These are phyloP conservation scores for Indicator indicator DNA, from an alignment of 2,113 vertebrate species.

Conservation along the genomic window DNA sequence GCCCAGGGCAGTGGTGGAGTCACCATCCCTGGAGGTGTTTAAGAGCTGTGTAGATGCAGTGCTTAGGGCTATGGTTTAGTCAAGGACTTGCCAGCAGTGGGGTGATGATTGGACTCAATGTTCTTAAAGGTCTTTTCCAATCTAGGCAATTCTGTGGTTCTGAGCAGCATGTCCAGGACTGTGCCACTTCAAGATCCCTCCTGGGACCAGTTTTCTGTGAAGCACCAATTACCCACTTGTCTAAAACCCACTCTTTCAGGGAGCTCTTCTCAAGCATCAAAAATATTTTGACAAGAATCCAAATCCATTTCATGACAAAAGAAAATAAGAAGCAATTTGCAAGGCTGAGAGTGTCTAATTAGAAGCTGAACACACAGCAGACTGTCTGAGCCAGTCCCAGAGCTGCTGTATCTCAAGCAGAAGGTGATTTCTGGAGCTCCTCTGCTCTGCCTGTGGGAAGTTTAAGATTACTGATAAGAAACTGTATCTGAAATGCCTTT, in stretches of 20 bases:
- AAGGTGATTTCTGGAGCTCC: background rate
- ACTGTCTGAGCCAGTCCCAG: background rate
- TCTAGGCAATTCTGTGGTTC: too few species aligned
- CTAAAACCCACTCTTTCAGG: background rate
- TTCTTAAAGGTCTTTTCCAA: too few species aligned
- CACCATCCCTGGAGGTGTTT: too few species aligned
- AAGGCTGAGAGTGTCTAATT: background rate
- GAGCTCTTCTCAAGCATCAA: background rate
- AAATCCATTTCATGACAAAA: background rate
- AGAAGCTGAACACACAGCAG: background rate
- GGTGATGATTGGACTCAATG: too few species aligned
- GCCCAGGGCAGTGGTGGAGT: too few species aligned
- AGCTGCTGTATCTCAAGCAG: background rate
- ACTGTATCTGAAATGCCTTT: background rate
- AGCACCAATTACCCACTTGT: background rate
- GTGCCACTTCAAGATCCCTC: background rate
- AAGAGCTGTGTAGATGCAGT: too few species aligned
- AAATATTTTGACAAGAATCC: background rate
- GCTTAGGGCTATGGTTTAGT: too few species aligned
- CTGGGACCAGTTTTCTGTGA: background rate
- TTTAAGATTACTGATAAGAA: background rate
- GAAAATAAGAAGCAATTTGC: background rate
- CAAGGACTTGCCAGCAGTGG: too few species aligned
- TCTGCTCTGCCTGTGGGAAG: accelerated
- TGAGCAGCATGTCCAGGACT: background rate